These are phyloP conservation scores for Drosophila algonquin DNA, from an alignment of 2,888 invertebrate species.

Conservation along the genomic window DNA sequence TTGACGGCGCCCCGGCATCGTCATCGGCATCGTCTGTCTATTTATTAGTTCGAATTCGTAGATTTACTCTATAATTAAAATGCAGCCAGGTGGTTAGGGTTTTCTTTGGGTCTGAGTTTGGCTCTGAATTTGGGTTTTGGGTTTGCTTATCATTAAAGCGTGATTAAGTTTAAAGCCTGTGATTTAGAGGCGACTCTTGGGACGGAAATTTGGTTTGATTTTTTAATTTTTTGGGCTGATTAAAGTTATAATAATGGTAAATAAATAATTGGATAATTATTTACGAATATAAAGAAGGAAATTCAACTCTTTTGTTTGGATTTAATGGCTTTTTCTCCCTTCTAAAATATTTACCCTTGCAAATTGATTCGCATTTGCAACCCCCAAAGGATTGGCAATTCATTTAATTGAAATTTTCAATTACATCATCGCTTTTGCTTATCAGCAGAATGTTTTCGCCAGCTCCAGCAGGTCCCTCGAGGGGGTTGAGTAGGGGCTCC, in stretches of 20 bases:
- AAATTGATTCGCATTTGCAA: neutral
- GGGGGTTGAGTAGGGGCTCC: neutral
- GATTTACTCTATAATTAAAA: constrained; percentile 62
- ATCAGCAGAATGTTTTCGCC: neutral
- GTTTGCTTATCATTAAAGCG: constrained; percentile 48
- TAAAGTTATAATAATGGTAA: constrained; percentile 14
- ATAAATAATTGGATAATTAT: neutral
- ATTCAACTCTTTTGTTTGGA: no score
- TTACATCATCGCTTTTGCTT: constrained; percentile 7
- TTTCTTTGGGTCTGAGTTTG: constrained; percentile 9
- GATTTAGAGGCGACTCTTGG: constrained; percentile 14
- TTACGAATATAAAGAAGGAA: no score
- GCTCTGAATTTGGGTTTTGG: constrained; percentile 8
- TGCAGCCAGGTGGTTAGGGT: constrained; percentile 30
- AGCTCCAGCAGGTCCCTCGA: neutral
- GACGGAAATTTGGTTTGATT: constrained; percentile 21
- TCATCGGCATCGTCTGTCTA: constrained; percentile 24
- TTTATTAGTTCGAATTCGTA: constrained; percentile 62
- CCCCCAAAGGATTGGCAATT: constrained; percentile 4
- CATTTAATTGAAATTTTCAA: constrained; percentile 8
- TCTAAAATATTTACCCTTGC: neutral
- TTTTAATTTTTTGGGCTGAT: constrained; percentile 11
- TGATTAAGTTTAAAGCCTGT: constrained; percentile 29
- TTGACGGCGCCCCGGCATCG: constrained; percentile 26
- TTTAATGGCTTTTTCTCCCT: neutral